Evolutionary conservation across 2,888 invertebrate species (phyloP), one percentile per base, ranked within the genome.

Genomic region (Atethmia centrago): DNA sequence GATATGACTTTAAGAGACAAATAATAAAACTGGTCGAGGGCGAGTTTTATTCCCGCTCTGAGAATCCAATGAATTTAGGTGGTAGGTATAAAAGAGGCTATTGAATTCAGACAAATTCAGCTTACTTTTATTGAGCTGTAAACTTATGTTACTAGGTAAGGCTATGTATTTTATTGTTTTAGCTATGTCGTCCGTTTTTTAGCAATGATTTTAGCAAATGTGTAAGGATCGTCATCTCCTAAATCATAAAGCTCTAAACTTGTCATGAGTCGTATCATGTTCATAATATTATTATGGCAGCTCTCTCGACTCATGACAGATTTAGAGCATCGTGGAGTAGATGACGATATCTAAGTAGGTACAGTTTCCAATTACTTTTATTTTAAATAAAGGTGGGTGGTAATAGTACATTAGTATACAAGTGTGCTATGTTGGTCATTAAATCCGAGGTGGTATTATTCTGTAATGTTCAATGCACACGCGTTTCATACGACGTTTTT

Each of bases 21-120:
- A 80, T 72, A 83, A 79, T 83, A 67, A 83, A 80, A 80, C 25
- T 25, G 78, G 82, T 12, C 49, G 42, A 55, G 58, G 28, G 28
- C 2, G 55, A 36, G 49, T 59, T 71, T 83, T 83, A 79, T 64
- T n/a, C 14, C 9, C 25, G 40, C 42, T 49, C 28, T 19, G 64
- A 59, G 69, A 28, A 51, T 66, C 53, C 78, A 55, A 64, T 82
- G 66, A 66, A 81, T 81, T 81, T 53, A 77, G 63, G 58, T 68
- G 40, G 42, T 75, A 31, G 53, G 28, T 25, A 81, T 77, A 61
- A 76, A 77, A 66, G 47, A 2, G 42, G 42, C 59, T 28, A 65
- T 78, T 67, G 67, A 51, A 82, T 66, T 81, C 31, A 40, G 75
- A 31, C 62, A 25, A 76, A 78, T 77, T 82, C 61, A 42, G 62